phyloP scores from a whole-genome alignment of 2,797 vertebrate species.

The Atherinosoma microstoma region DNA sequence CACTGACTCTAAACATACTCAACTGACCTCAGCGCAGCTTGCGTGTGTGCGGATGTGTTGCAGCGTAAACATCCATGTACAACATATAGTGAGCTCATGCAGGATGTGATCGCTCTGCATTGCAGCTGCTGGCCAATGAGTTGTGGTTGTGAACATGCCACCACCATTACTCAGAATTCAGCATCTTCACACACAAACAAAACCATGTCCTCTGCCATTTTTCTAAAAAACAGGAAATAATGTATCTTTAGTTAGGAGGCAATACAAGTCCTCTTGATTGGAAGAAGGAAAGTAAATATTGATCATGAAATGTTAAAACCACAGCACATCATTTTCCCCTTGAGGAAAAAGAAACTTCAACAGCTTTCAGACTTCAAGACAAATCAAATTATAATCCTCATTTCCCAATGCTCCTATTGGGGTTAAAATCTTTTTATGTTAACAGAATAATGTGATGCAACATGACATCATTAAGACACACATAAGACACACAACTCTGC shows the following conservation, averaged over 20 bases:
- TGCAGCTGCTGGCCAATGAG: conserved; percentile 38
- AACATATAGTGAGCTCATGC: conserved; percentile 16
- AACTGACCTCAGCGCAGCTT: conserved; percentile 22
- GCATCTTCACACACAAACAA: conserved; percentile 5
- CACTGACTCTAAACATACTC: background rate
- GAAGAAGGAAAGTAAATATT: background rate
- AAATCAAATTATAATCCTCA: background rate
- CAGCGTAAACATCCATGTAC: conserved; percentile 28
- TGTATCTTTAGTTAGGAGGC: conserved; percentile 64
- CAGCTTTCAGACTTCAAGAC: background rate
- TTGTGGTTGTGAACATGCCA: conserved; percentile 38
- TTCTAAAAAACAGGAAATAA: conserved; percentile 57
- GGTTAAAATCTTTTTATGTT: background rate
- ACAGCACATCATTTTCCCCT: background rate
- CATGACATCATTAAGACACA: background rate
- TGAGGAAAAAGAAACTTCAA: background rate
- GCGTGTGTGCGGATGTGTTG: background rate
- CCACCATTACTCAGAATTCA: conserved; percentile 45
- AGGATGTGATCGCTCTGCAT: conserved; percentile 11
- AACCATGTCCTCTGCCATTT: conserved; percentile 5
- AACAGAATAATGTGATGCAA: conserved; percentile 8
- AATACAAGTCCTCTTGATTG: conserved; percentile 12
- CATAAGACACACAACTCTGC: background rate
- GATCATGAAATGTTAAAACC: conserved; percentile 11
- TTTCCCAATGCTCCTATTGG: background rate